These are phyloP conservation scores for Petroica traversi DNA, from an alignment of 2,113 vertebrate genomes.

Conservation along the genomic window DNA sequence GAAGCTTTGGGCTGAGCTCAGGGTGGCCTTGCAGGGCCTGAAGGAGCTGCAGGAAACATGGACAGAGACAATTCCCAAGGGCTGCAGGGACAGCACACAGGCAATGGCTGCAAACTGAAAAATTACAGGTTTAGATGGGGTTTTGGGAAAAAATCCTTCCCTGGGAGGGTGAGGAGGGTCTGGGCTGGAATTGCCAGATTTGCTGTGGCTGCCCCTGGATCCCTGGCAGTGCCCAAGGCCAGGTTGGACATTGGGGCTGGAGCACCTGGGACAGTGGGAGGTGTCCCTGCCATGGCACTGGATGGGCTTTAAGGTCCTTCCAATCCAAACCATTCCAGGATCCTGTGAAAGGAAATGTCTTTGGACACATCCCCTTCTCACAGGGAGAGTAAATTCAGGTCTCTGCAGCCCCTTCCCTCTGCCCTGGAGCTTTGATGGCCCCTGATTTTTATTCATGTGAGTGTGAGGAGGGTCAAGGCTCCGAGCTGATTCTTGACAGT, in stretches of 20 bases:
- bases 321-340: not conserved
- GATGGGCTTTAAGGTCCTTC: rapidly evolving
- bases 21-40: not conserved
- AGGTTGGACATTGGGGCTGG: not conserved
- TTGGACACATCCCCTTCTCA: not conserved
- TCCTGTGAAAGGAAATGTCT: not conserved
- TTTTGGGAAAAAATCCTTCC: not conserved
- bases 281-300: not conserved
- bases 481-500: not conserved
- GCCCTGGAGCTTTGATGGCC: rapidly evolving
- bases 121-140: not conserved
- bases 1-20: not conserved
- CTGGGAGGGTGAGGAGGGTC: not conserved
- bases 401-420: not conserved
- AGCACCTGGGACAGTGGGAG: not conserved
- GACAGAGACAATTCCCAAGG: not conserved
- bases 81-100: not conserved
- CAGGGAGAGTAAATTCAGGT: not conserved
- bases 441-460: not conserved
- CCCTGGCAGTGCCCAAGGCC: not conserved
- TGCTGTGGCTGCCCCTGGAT: not conserved
- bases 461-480: not conserved
- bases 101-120: not conserved
- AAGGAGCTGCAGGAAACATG: not conserved
- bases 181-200: not conserved